Conservation (phyloP, 2,888 invertebrate genomes). For the Parnassius apollo region DNA sequence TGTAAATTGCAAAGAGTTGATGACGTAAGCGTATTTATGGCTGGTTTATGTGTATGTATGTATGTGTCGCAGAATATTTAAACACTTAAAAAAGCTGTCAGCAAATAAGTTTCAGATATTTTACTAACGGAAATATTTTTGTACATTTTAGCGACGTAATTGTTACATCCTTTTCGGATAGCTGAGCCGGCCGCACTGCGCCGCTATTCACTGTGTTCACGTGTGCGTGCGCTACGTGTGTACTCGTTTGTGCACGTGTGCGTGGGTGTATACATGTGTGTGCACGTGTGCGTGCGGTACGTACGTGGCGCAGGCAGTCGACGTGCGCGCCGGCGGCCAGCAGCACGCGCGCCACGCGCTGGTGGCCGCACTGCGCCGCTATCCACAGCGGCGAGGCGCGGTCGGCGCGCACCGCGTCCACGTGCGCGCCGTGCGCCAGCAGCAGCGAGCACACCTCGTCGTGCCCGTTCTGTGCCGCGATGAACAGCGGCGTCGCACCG, state of each 20-base stretch:
- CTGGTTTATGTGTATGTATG: too few relatives aligned
- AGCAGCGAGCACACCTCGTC: conserved; percentile 88
- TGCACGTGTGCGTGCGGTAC: conserved; percentile 71
- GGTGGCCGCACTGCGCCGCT: conserved; percentile 96
- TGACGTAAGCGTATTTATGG: too few relatives aligned
- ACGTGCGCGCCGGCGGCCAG: conserved; percentile 89
- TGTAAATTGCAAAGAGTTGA: too few relatives aligned
- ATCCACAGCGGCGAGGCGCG: conserved; percentile 96
- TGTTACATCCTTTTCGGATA: too few relatives aligned
- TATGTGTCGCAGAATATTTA: too few relatives aligned
- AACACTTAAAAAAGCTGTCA: too few relatives aligned
- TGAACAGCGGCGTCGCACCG: conserved; percentile 94
- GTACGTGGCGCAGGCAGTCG: conserved; percentile 90
- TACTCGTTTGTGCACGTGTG: conserved; percentile 38
- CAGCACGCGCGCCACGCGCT: conserved; percentile 88
- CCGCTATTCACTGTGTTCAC: conserved; percentile 31
- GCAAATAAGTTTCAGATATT: too few relatives aligned
- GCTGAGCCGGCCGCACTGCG: conserved; percentile 73
- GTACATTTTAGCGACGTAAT: too few relatives aligned
- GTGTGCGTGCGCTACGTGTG: too few relatives aligned
- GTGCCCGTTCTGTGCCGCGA: conserved; percentile 97
- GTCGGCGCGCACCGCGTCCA: conserved; percentile 89
- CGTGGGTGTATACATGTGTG: too few relatives aligned
- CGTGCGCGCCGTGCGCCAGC: conserved; percentile 86
- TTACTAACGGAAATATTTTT: too few relatives aligned